These are phyloP conservation scores for Coranthus polyacanthus DNA, from an alignment of 2,797 vertebrate genomes.

Conservation along the genomic window DNA sequence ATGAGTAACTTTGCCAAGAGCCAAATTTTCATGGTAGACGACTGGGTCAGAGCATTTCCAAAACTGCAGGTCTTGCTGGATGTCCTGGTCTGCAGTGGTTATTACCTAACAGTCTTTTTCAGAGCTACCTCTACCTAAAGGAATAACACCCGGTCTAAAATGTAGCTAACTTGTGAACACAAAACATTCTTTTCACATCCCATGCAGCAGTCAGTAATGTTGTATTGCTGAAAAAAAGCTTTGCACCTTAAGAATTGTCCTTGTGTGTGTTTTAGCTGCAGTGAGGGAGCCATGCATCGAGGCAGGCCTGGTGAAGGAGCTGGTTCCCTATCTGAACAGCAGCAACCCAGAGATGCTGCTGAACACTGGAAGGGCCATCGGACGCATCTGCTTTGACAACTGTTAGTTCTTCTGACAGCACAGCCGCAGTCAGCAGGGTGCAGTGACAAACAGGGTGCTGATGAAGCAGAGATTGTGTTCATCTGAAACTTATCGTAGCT, in stretches of 20 bases:
- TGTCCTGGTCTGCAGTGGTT: no score
- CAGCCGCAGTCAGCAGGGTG: background rate
- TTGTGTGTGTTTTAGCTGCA: conserved; percentile 76
- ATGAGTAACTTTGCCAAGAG: no score
- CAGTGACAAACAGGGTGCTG: background rate
- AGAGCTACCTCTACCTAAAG: no score
- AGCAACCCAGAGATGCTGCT: conserved; percentile 88
- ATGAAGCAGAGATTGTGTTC: background rate
- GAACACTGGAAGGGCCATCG: conserved; percentile 90
- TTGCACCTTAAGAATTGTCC: no score
- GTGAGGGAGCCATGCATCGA: conserved; percentile 89
- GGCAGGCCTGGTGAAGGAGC: conserved; percentile 85
- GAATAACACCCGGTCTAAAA: no score
- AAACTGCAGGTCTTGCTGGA: no score
- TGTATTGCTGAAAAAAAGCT: background rate
- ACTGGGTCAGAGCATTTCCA: no score
- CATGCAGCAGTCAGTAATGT: no score
- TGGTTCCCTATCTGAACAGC: conserved; percentile 89
- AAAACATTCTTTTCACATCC: no score
- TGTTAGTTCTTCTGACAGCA: conserved; percentile 79
- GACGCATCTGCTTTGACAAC: conserved; percentile 92
- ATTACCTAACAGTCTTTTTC: no score
- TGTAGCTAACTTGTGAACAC: no score
- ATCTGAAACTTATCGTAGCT: background rate
- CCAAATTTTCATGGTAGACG: no score